A percentile compares a stretch with the other conserved stretches of the same genome.
Evolutionary conservation across 2,888 invertebrate genomes (phyloP).

Genomic region (Tetranychus piercei): DNA sequence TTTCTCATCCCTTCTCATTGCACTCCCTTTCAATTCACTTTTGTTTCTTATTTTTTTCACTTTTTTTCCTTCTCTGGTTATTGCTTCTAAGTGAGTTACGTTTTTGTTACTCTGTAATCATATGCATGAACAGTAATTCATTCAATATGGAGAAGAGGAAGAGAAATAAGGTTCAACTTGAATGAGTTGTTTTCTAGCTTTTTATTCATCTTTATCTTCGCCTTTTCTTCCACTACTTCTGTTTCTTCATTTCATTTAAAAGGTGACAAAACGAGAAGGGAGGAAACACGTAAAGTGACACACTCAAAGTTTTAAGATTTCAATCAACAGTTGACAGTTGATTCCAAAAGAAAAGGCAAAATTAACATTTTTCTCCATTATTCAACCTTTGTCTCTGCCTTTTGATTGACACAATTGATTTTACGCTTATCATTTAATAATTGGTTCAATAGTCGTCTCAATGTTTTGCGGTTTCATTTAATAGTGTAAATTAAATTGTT

Average conservation of each 20-base stretch:
- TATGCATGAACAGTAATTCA: slow-evolving; percentile 1
- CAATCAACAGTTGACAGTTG: not conserved
- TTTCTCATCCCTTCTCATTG: not conserved
- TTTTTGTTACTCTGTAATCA: not conserved
- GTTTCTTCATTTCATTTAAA: not conserved
- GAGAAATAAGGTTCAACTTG: not conserved
- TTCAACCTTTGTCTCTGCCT: too few species aligned
- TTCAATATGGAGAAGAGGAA: not conserved
- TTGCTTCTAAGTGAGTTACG: not conserved
- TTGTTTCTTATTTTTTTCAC: not conserved
- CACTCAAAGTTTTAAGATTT: too few species aligned
- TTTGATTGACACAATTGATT: too few species aligned
- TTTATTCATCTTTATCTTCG: too few species aligned
- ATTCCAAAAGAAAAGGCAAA: not conserved
- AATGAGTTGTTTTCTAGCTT: too few species aligned
- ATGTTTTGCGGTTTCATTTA: too few species aligned
- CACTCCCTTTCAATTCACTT: not conserved
- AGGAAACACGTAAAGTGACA: not conserved
- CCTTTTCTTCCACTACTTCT: too few species aligned
- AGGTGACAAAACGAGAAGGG: not conserved
- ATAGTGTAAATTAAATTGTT: too few species aligned
- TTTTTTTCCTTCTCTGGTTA: not conserved
- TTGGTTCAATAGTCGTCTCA: too few species aligned
- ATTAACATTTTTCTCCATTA: too few species aligned
- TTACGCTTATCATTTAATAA: too few species aligned